phyloP scores from a whole-genome alignment of 2,113 vertebrate genomes.

The Irena cyanogastra region DNA sequence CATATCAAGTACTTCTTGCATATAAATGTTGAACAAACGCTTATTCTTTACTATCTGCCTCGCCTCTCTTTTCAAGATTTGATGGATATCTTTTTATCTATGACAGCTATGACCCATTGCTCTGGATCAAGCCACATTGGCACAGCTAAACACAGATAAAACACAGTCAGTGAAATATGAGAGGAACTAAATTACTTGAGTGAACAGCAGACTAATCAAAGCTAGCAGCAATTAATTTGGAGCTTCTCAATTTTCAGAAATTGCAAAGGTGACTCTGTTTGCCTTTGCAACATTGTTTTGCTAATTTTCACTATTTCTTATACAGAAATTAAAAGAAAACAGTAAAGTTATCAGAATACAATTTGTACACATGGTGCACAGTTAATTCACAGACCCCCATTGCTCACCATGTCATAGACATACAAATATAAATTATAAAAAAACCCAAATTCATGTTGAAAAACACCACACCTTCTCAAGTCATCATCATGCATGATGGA shows the following conservation, averaged over 20 bases:
- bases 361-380: neutral
- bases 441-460: accelerated
- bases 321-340: neutral
- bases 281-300: neutral
- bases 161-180: neutral
- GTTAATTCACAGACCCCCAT: neutral
- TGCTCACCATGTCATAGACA: neutral
- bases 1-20: neutral
- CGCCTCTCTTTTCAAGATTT: neutral
- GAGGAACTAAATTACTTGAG: neutral
- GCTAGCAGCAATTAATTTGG: neutral
- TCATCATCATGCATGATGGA: neutral
- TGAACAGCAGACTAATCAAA: neutral
- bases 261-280: neutral
- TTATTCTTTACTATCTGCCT: neutral
- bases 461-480: neutral
- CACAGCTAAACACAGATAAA: neutral
- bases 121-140: neutral
- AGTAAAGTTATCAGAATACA: neutral
- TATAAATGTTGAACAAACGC: neutral
- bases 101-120: neutral
- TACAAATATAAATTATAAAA: neutral
- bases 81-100: neutral
- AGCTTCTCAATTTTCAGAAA: neutral
- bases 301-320: neutral